These are phyloP conservation scores for Anhinga rufa DNA, from an alignment of 2,113 vertebrate genomes.

Conservation along the genomic window DNA sequence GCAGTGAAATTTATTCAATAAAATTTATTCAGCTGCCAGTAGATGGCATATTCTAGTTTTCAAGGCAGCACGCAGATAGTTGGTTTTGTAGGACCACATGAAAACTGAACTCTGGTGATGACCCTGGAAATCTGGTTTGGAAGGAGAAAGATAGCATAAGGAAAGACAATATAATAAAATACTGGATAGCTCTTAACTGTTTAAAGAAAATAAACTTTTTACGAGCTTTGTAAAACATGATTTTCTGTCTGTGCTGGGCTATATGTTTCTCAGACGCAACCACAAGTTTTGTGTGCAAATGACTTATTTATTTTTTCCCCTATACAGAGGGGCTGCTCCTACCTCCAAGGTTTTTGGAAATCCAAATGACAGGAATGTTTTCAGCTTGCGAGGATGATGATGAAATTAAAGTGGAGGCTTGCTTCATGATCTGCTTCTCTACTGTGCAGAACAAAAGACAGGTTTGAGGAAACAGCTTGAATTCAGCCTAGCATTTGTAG, in stretches of 20 bases:
- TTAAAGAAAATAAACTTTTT: background rate
- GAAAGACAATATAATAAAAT: background rate
- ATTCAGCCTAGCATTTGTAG: background rate
- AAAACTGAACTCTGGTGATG: background rate
- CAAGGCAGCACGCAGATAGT: rapidly evolving
- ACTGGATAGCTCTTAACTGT: background rate
- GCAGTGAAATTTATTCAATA: background rate
- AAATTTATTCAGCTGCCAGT: background rate
- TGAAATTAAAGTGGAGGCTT: background rate
- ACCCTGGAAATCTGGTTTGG: background rate
- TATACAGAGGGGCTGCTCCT: background rate
- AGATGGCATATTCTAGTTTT: slow-evolving; percentile 12
- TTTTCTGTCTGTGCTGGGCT: background rate
- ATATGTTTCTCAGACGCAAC: background rate
- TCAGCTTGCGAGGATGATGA: background rate
- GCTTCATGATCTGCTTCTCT: background rate
- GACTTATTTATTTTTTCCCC: background rate
- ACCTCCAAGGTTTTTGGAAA: background rate
- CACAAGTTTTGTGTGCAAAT: background rate
- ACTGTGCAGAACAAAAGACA: background rate
- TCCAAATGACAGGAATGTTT: background rate
- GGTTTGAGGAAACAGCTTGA: background rate
- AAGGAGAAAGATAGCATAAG: background rate
- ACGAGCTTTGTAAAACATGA: rapidly evolving
- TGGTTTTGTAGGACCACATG: background rate